Evolutionary conservation across 2,113 vertebrate species (phyloP).

Genomic region (Ophthalmolycus amberensis): DNA sequence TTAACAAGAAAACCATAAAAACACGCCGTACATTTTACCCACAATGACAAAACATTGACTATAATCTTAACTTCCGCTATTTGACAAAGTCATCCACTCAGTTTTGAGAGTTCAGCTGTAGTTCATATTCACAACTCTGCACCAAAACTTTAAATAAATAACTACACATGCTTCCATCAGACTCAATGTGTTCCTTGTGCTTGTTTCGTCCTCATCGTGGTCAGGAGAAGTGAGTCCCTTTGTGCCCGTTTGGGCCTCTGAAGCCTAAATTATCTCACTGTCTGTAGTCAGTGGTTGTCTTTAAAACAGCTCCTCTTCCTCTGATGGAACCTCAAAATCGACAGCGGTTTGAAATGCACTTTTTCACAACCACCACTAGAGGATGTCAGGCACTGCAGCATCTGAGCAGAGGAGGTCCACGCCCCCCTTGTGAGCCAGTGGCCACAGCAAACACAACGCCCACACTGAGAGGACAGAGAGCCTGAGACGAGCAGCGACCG

Average conservation of each 20-base stretch:
- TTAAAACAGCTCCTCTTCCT: constrained; percentile 31
- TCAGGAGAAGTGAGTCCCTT: constrained; percentile 6
- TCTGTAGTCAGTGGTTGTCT: constrained; percentile 39
- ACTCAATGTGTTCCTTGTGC: constrained; percentile 39
- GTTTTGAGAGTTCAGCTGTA: constrained; percentile 19
- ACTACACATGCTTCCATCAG: not conserved
- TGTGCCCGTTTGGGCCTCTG: constrained; percentile 22
- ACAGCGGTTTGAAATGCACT: constrained; percentile 10
- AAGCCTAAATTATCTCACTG: constrained; percentile 29
- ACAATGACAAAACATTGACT: not conserved
- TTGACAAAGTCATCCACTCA: not conserved
- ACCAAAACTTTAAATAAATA: constrained; percentile 19
- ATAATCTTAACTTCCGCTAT: not conserved
- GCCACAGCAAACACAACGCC: constrained; percentile 61
- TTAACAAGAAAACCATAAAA: not conserved
- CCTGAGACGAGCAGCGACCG: constrained; percentile 19
- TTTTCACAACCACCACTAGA: constrained; percentile 65
- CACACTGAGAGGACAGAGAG: constrained; percentile 57
- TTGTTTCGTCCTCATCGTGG: not conserved
- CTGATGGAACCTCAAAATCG: constrained; percentile 41
- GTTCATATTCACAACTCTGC: constrained; percentile 25
- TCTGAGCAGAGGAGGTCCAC: constrained; percentile 50
- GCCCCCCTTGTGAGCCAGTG: constrained; percentile 56
- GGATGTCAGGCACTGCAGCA: constrained; percentile 55
- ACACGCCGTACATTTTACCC: not conserved